Percentiles rank a stretch among this genome's conserved stretches.
phyloP scores from a whole-genome alignment of 2,797 vertebrate species.

The Coracias cyanogaster region DNA sequence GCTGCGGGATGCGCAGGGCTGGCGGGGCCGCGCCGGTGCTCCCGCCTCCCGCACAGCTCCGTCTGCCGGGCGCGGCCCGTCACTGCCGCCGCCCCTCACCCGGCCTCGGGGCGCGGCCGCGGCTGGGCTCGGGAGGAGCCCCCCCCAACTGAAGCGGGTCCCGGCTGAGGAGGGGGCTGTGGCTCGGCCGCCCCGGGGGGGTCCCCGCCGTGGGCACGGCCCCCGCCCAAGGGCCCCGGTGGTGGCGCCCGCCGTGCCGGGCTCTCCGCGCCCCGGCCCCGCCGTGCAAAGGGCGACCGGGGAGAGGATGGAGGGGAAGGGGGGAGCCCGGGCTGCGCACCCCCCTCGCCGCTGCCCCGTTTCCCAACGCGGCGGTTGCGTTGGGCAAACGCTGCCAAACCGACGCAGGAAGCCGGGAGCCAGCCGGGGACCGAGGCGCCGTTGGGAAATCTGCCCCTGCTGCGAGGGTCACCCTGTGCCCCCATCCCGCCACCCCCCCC shows the following conservation, averaged over 20 bases:
- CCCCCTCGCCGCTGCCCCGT: neutral
- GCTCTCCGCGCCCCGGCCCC: neutral
- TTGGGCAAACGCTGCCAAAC: conserved; percentile 31
- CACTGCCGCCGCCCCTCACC: conserved; percentile 47
- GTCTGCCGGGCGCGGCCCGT: conserved; percentile 52
- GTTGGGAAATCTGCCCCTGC: conserved; percentile 12
- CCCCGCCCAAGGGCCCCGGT: accelerated
- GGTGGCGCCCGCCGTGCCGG: accelerated
- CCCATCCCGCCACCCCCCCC: accelerated
- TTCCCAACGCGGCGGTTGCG: neutral
- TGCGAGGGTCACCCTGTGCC: neutral
- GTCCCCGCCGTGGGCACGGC: too few species aligned
- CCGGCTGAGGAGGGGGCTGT: too few species aligned
- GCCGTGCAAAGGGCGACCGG: accelerated
- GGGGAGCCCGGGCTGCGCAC: neutral
- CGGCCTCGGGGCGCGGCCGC: neutral
- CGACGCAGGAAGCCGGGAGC: conserved; percentile 17
- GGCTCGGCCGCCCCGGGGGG: neutral
- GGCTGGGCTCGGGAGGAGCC: neutral
- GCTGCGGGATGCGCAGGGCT: conserved; percentile 53
- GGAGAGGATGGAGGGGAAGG: neutral
- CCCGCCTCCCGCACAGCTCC: conserved; percentile 57
- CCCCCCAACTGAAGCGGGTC: neutral
- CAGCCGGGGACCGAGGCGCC: accelerated
- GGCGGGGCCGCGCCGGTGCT: conserved; percentile 26